Conservation (phyloP, 2,888 invertebrate species). For the Chaetoderma sp. region DNA sequence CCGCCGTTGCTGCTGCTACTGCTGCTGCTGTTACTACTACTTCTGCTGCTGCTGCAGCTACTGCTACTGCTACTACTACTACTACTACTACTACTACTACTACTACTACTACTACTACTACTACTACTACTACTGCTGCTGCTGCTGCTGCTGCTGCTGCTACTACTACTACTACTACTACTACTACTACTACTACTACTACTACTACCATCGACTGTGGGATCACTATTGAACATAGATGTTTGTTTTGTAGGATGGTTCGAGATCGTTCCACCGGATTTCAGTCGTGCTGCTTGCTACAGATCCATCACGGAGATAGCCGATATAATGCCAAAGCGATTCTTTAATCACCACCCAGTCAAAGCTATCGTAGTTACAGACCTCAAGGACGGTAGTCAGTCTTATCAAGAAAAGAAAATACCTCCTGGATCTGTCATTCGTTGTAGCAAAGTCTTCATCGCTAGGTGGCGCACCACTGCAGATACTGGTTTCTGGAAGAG, state of each 20-base stretch:
- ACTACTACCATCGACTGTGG: background rate
- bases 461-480: conserved; percentile 54
- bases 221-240: background rate
- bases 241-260: conserved; percentile 50
- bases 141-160: conserved; percentile 2
- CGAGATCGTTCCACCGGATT: conserved; percentile 56
- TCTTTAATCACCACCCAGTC: conserved; percentile 53
- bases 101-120: conserved; percentile 2
- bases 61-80: too few species aligned
- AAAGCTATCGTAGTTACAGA: conserved; percentile 41
- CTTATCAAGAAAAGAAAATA: conserved; percentile 50
- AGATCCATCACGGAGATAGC: conserved; percentile 50
- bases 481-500: conserved; percentile 50
- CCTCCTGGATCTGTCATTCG: conserved; percentile 47
- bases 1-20: too few species aligned
- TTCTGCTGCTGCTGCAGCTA: too few species aligned
- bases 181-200: conserved; percentile 18
- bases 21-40: too few species aligned
- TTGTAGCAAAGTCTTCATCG: conserved; percentile 48
- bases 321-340: conserved; percentile 47
- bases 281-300: conserved; percentile 45
- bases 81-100: conserved; percentile 7
- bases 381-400: conserved; percentile 28
- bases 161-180: conserved; percentile 12
- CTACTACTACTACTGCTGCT: conserved; percentile 11